Base-by-base conservation (phyloP, 2,113 vertebrate genomes). In the Ageneiosus marmoratus region DNA sequence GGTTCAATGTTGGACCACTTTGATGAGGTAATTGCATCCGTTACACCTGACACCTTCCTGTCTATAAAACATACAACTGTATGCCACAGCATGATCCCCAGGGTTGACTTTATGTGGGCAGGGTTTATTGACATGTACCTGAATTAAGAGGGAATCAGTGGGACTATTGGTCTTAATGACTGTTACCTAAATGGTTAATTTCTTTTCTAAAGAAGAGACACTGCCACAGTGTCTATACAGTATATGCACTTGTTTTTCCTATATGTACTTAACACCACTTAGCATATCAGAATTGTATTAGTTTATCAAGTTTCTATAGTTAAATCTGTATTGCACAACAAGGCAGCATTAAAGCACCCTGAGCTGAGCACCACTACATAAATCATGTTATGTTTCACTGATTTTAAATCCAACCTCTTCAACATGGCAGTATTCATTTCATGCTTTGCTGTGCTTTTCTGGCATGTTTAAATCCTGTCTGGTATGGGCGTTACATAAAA, bases 11-110 rank as follows among this genome's bases (percentile, higher is more conserved):
- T 78, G 55, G 55, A 78, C 76, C 34, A 44, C 55, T 27, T 60
- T 12, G n/a, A 78, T 60, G 55, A 78, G 76, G 76, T 78, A 78
- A 78, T 78, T 78, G 76, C 76, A 29, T 78, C 55, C 60, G 55
- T 78, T 78, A 44, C 34, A 78, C 37, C 34, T 60, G 55, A 60
- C 76, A 60, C 55, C 55, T 58, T 60, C 7, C 55, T 78, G 55
- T 78, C 76, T 46, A 60, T 78, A 78, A 78, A 78, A 78, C 37
- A 44, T 29, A 44, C 22, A 44, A 15, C 22, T 60, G 24, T 41
- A 58, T 22, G 37, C 34, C 53, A 58, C 32, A 20, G 22, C 53
- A 37, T 24, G 9, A 41, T 58, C 75, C 6, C 2, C 24, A 1
- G 12, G 75, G 10, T 9, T 78, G 34, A 27, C 55, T 27, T 78